Evolutionary conservation across 2,113 vertebrate genomes (phyloP).

Genomic region (Albula goreensis): DNA sequence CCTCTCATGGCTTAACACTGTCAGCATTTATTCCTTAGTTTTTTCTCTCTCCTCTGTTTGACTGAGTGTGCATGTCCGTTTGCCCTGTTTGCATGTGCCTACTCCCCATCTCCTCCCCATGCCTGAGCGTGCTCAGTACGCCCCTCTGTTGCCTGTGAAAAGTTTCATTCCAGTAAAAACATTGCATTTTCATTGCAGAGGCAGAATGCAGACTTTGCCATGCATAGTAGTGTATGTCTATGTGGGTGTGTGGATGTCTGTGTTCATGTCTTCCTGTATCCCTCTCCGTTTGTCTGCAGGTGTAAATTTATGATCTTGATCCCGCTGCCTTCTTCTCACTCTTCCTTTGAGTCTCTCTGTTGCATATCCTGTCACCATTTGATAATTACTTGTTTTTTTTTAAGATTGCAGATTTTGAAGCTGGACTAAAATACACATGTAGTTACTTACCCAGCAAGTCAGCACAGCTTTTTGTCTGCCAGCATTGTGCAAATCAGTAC

Average conservation of each 20-base stretch:
- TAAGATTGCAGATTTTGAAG: background rate
- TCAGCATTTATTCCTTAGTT: conserved; percentile 60
- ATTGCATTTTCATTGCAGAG: background rate
- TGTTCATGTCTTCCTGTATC: conserved; percentile 38
- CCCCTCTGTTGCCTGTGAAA: conserved; percentile 6
- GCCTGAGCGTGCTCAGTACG: background rate
- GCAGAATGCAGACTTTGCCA: background rate
- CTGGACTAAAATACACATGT: background rate
- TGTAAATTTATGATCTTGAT: background rate
- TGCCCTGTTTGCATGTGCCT: conserved; percentile 6
- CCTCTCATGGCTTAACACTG: no score
- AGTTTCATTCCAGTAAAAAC: conserved; percentile 48
- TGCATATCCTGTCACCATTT: background rate
- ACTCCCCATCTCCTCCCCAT: background rate
- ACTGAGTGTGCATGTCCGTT: conserved; percentile 3
- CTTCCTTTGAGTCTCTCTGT: background rate
- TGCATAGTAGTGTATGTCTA: background rate
- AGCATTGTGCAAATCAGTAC: no score
- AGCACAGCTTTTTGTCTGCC: no score
- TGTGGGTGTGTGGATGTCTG: conserved; percentile 8
- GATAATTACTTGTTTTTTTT: background rate
- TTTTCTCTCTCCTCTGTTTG: background rate
- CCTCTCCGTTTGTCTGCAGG: conserved; percentile 34
- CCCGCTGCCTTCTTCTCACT: conserved; percentile 27
- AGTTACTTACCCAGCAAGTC: no score